phyloP scores from a whole-genome alignment of 53 echinoderm and acorn worm genomes.

The Patiria pectinifera region DNA sequence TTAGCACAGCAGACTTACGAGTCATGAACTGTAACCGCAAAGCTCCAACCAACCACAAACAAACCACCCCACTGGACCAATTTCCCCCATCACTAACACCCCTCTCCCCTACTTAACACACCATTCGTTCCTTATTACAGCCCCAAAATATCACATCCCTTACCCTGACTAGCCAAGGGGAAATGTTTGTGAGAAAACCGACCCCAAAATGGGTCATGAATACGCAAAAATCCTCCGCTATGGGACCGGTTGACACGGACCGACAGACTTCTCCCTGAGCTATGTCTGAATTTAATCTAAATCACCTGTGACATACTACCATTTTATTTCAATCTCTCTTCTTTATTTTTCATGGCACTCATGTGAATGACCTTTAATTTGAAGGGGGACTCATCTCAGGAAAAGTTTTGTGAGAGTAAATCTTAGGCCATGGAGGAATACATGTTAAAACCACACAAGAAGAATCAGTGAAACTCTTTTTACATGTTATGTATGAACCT shows the following conservation, averaged over 20 bases:
- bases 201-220: not conserved
- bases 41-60: too few species aligned
- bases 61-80: not conserved
- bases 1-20: too few species aligned
- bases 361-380: not conserved
- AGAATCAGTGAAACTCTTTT: too few species aligned
- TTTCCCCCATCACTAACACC: not conserved
- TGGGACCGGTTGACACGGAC: not conserved
- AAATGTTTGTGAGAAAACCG: constrained; percentile 11
- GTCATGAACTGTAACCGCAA: too few species aligned
- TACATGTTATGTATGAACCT: not conserved
- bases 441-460: too few species aligned
- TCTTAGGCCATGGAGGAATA: too few species aligned
- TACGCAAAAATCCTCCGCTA: not conserved
- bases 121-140: not conserved
- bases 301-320: not conserved
- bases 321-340: not conserved
- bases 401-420: too few species aligned
- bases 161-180: not conserved
- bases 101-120: not conserved
- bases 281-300: not conserved
- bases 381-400: not conserved
- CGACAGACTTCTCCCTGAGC: not conserved
- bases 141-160: constrained; percentile 5
- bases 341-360: not conserved